These are phyloP conservation scores for Lineus longissimus DNA, from an alignment of 1,140 invertebrate genomes.

Conservation along the genomic window DNA sequence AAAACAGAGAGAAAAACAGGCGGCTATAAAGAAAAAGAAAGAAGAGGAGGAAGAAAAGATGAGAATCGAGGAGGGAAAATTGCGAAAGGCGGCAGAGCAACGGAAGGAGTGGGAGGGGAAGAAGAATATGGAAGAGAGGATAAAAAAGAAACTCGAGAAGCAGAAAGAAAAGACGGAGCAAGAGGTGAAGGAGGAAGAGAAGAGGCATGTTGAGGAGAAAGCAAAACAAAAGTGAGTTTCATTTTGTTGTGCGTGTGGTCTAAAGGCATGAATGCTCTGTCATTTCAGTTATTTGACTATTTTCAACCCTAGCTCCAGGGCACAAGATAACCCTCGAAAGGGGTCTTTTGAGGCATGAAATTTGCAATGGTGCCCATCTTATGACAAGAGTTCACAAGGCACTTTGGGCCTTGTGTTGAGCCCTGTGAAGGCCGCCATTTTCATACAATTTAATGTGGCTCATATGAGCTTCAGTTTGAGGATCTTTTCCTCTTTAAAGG, in stretches of 20 bases:
- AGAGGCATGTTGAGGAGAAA: constrained; percentile 25
- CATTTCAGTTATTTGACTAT: background rate
- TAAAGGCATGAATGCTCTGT: background rate
- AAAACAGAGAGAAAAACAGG: constrained; percentile 23
- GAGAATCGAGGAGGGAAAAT: constrained; percentile 16
- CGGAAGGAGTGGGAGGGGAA: constrained; percentile 30
- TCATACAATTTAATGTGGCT: too few relatives aligned
- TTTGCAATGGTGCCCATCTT: too few relatives aligned
- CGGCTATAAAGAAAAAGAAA: constrained; percentile 25
- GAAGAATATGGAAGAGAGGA: constrained; percentile 30
- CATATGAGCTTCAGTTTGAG: too few relatives aligned
- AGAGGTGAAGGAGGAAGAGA: constrained; percentile 29
- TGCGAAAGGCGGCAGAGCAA: constrained; percentile 24
- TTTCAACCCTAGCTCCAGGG: too few relatives aligned
- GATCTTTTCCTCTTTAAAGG: background rate
- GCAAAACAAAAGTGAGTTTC: constrained; percentile 33
- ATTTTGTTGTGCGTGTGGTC: constrained; percentile 4
- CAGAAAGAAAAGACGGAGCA: constrained; percentile 27
- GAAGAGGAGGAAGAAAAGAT: constrained; percentile 25
- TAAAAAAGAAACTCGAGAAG: constrained; percentile 29
- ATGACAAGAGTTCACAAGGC: too few relatives aligned
- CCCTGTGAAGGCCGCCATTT: too few relatives aligned
- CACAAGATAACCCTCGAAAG: too few relatives aligned
- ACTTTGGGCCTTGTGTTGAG: too few relatives aligned
- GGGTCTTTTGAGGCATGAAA: too few relatives aligned